Evolutionary conservation across 1,140 invertebrate species (phyloP), one percentile per base, ranked within the genome.

Genomic region (Lysiphlebus fabarum): DNA sequence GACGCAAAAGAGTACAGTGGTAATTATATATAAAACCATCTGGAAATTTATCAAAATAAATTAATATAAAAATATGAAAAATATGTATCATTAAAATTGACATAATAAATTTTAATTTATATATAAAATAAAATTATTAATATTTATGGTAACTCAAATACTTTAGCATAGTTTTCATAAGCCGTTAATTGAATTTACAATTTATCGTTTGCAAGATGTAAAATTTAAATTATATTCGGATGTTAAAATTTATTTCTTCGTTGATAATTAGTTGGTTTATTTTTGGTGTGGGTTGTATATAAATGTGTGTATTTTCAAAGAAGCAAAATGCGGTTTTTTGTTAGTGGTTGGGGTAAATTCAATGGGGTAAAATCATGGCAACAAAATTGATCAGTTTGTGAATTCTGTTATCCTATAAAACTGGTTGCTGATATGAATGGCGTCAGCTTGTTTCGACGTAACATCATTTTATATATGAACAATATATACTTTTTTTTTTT

Each of bases 181-280:
- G 41, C 37, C 38, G 41, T 53, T 53, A 53, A 53, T 53, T 53
- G 51, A 53, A 37, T 53, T 53, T 53, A 33, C 7, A 38, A 53
- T 53, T 53, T 53, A 53, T 51, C 10, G 49, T 12, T 26, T 12
- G 49, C 14, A 37, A 26, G 40, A 34, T 49, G 11, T 14, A 7
- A 38, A 33, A 26, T 42, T n/a, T 38, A 26, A 42, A 41, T 42
- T 40, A n/a, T 34, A 37, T 51, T 51, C 49, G 36, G 36, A 51
- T 36, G 38, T 53, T 41, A 41, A 26, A 53, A 53, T 42, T 53
- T 53, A 53, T 42, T 42, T 33, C 48, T 53, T 14, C 34, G 36
- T 7, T 17, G 33, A 34, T 10, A 49, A 34, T n/a, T 11, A 17
- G 33, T 6, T 49, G 5, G 47, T 5, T 7, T 4, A 11, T n/a